These are phyloP conservation scores for Eriosoma lanigerum DNA, from an alignment of 1,140 invertebrate species.

Conservation along the genomic window DNA sequence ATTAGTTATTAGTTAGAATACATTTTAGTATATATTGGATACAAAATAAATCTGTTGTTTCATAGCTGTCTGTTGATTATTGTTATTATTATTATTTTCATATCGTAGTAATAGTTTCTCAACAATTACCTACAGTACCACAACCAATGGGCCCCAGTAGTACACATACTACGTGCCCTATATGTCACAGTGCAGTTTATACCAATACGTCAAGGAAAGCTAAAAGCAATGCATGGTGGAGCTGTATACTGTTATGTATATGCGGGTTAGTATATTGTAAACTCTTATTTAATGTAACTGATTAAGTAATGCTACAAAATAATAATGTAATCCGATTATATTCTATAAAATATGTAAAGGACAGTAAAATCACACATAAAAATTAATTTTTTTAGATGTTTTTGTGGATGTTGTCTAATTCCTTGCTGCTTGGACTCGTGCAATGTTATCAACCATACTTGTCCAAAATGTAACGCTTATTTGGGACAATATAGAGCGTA, in stretches of 20 bases:
- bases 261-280: neutral
- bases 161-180: neutral
- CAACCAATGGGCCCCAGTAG: neutral
- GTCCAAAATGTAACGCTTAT: constrained; percentile 81
- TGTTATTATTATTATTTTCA: too few species aligned
- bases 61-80: too few species aligned
- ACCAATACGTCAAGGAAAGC: neutral
- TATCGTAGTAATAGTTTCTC: too few species aligned
- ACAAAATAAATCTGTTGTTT: too few species aligned
- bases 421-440: constrained; percentile 86
- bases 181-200: neutral
- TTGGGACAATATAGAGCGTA: constrained; percentile 76
- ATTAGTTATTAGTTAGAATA: too few species aligned
- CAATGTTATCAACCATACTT: constrained; percentile 84
- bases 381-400: constrained; percentile 64
- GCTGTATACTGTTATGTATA: neutral
- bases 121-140: neutral
- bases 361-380: too few species aligned
- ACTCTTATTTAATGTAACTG: too few species aligned
- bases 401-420: constrained; percentile 80
- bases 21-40: too few species aligned
- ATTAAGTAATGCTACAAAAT: too few species aligned
- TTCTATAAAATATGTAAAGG: too few species aligned
- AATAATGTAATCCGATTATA: too few species aligned
- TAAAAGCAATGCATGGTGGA: neutral